Evolutionary conservation across 2,113 vertebrate genomes (phyloP), one percentile per base, ranked within the genome.

Genomic region (Alectura lathami): DNA sequence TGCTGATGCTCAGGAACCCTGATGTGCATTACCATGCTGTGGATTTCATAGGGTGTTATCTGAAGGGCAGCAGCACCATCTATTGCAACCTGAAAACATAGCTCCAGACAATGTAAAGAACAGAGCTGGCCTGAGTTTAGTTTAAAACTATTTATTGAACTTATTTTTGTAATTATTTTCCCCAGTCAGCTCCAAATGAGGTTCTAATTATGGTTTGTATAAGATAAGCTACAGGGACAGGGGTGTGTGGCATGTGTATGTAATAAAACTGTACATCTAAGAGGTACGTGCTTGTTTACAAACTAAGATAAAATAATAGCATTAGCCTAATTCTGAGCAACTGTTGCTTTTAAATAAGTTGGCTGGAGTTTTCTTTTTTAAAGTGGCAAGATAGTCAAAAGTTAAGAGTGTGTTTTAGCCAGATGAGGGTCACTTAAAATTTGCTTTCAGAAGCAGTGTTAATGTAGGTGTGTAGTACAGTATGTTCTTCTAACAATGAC

Each of bases 11-110:
- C 30, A 40, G 68, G n/a, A 34, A 42, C 38, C 8, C 7, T n/a
- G 29, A n/a, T 10, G 51, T 1, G 2, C 17, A n/a, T 51, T 92
- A 69, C 32, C 45, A 40, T 70, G 36, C 45, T 82, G 47, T 40
- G 22, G 26, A 14, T 6, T 81, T 40, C 13, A 14, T 59, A 51
- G 40, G 57, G 40, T 81, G 47, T 70, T 76, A 85, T 91, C 53
- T 73, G 73, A 54, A 90, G 64, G 92, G 79, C 48, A 83, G 42
- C n/a, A 83, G 96, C 96, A 96, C 97, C 98, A 96, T 86, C 98
- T 98, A 95, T 97, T 95, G 97, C 54, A 87, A 74, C 3, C 5
- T 34, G 5, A 24, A 16, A 29, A 83, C 34, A 88, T 77, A 82
- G 34, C 53, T 78, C 30, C 43, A 62, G 36, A 17, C 56, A 13